These are phyloP conservation scores for Botrylloides violaceus DNA, from an alignment of 23 tunicate genomes.

Conservation along the genomic window DNA sequence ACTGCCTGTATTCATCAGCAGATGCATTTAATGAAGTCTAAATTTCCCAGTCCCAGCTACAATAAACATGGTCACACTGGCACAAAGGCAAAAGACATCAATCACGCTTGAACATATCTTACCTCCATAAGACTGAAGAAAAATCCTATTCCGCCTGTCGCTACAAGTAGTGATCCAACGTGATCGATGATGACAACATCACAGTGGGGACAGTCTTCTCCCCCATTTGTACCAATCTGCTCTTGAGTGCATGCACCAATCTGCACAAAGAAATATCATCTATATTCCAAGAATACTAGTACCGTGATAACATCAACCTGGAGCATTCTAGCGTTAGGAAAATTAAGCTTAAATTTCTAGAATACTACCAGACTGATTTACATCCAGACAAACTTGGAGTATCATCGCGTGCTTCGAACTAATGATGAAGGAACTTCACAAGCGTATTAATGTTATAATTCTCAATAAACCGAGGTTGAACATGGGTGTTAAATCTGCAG, in stretches of 20 bases:
- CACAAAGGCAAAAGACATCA: not conserved
- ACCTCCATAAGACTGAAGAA: conserved; percentile 96
- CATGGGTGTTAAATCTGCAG: too few species aligned
- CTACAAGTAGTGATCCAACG: conserved; percentile 41
- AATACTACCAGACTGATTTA: too few species aligned
- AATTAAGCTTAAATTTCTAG: not conserved
- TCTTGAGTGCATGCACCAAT: not conserved
- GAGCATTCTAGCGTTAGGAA: too few species aligned
- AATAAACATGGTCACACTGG: not conserved
- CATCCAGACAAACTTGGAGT: too few species aligned
- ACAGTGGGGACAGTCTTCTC: conserved; percentile 19
- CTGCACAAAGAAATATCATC: not conserved
- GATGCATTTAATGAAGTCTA: too few species aligned
- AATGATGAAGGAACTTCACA: too few species aligned
- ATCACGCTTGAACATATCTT: not conserved
- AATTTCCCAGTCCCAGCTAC: too few species aligned
- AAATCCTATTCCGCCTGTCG: conserved; percentile 89
- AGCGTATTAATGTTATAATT: too few species aligned
- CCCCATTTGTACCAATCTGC: not conserved
- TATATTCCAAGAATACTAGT: not conserved
- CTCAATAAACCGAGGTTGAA: too few species aligned
- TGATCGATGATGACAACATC: conserved; percentile 23
- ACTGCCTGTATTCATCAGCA: too few species aligned
- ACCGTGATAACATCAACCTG: too few species aligned
- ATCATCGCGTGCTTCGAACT: too few species aligned